phyloP scores from a whole-genome alignment of 2,888 invertebrate species.

The Noctua janthina region DNA sequence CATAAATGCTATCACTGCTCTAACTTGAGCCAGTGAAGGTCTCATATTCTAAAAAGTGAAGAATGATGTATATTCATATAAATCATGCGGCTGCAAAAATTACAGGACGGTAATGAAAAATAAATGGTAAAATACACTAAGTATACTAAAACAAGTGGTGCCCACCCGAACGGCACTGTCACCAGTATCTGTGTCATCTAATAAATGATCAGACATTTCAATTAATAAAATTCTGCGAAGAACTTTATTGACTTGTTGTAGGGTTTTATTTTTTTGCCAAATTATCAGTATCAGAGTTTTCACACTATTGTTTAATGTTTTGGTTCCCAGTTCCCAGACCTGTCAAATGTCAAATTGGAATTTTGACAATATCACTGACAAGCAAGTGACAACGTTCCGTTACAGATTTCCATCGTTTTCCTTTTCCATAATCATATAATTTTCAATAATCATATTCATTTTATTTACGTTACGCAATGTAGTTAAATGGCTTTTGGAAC shows the following conservation, averaged over 20 bases:
- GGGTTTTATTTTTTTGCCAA: neutral
- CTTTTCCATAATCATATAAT: too few species aligned
- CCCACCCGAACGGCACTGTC: constrained; percentile 62
- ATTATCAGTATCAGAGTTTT: neutral
- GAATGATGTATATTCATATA: neutral
- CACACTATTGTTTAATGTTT: neutral
- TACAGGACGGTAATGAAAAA: neutral
- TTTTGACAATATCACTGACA: constrained; percentile 6
- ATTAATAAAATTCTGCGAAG: neutral
- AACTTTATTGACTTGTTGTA: neutral
- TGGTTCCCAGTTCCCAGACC: neutral
- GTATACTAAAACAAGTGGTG: constrained; percentile 25
- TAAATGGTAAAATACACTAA: neutral
- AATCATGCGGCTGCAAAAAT: neutral
- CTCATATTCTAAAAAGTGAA: constrained; percentile 74
- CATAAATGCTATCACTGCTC: constrained; percentile 80
- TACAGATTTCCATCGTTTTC: too few species aligned
- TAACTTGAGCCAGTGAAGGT: constrained; percentile 81
- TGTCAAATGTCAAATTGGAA: neutral
- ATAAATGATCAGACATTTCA: constrained; percentile 59
- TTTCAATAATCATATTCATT: too few species aligned
- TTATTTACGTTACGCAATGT: too few species aligned
- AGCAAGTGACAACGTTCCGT: too few species aligned
- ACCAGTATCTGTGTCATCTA: constrained; percentile 57
- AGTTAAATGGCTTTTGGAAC: too few species aligned